Base-by-base conservation (phyloP, 92 coral and sea anemone species). In the Umimayanthus kanabou region DNA sequence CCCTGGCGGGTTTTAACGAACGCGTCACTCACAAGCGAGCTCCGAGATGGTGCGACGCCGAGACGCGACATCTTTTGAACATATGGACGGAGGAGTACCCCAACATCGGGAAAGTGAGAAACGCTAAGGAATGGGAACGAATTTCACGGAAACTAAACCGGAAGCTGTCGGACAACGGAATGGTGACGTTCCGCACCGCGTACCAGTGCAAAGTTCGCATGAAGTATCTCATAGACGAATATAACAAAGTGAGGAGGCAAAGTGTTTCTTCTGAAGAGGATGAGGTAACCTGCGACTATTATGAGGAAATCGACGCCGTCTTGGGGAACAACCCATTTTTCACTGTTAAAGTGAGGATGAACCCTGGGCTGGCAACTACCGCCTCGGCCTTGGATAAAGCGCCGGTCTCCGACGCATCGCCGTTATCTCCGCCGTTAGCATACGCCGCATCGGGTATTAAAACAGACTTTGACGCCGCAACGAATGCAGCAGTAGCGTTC, bases 21-120 rank as follows among this genome's bases (percentile, higher is more conserved):
- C 42, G 70, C 22, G 71, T 33, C 47, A 76, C 88, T 61, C 91
- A 89, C 82, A 83, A 28, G 45, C 78, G 87, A 83, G 87, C 91
- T 15, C 93, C 91, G 14, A 91, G 88, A 55, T 91, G 93, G 93
- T 91, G 90, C 33, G 93, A 91, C 25, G 93, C 93, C 5, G 93
- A 91, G 80, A 88, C 93, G 71, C 89, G 93, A 53, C 85, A 87
- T 58, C 88, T 91, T 39, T 70, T 91, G 37, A 75, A 82, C 33
- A 77, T 91, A 33, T 91, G 93, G 93, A 64, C 75, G 8, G 93
- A 91, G 58, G 88, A 91, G 79, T 83, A 88, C 58, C 88, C 89
- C 20, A 91, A 82, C 55, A 91, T 91, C 26, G 89, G 93, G 76
- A 82, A 88, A 42, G 88, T 81, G 77, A 88, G 93, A 67, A 91